Evolutionary conservation across 2,113 vertebrate species (phyloP).

Genomic region (Microcebus murinus): DNA sequence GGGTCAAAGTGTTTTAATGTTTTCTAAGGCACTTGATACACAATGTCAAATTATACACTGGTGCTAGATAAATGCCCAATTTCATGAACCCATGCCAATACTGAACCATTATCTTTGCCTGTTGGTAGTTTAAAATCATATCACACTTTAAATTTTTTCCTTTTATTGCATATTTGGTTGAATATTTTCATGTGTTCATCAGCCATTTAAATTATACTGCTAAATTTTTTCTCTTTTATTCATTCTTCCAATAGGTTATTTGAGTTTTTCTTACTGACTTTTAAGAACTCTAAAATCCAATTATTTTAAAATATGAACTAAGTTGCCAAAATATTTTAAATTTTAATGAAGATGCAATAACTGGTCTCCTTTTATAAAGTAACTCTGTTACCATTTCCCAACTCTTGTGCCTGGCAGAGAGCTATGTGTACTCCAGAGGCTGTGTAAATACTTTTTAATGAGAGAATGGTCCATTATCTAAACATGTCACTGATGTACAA

Average conservation of each 20-base stretch:
- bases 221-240: background rate
- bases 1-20: background rate
- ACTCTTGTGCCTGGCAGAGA: background rate
- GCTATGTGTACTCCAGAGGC: background rate
- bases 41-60: background rate
- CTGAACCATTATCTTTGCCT: background rate
- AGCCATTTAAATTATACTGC: background rate
- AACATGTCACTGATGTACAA: background rate
- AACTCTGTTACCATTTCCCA: background rate
- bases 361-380: background rate
- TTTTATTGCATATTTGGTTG: background rate
- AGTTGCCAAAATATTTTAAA: conserved; percentile 49
- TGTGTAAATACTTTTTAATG: background rate
- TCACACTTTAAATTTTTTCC: background rate
- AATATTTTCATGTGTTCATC: background rate
- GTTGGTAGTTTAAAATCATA: background rate
- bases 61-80: background rate
- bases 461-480: conserved; percentile 19
- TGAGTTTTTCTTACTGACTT: background rate
- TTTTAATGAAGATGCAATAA: conserved; percentile 14
- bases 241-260: background rate
- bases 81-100: background rate
- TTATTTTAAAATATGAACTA: background rate
- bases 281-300: conserved; percentile 32
- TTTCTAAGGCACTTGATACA: background rate